phyloP scores from a whole-genome alignment of 2,113 vertebrate genomes.

The Romanogobio albipinnatus region DNA sequence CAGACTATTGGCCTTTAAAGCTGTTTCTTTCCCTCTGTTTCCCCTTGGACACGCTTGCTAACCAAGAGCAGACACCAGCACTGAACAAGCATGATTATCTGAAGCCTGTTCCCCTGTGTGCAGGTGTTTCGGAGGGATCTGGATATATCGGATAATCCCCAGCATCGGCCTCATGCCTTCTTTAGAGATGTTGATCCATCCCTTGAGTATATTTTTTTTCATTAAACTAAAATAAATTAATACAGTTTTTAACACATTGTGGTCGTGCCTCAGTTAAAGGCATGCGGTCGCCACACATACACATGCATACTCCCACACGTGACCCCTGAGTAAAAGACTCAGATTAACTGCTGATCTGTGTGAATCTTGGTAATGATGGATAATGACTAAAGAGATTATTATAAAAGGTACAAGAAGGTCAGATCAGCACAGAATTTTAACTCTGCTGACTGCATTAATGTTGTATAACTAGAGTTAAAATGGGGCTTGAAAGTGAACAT shows the following conservation, averaged over 20 bases:
- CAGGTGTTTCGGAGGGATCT: slow-evolving; percentile 61
- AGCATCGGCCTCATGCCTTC: neutral
- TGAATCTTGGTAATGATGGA: slow-evolving; percentile 14
- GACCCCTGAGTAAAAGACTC: neutral
- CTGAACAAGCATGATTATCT: slow-evolving; percentile 77
- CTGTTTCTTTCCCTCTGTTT: slow-evolving; percentile 59
- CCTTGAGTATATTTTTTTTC: neutral
- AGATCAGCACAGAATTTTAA: slow-evolving; percentile 1
- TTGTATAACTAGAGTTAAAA: neutral
- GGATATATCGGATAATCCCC: slow-evolving; percentile 71
- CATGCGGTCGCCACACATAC: neutral
- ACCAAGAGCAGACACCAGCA: slow-evolving; percentile 73
- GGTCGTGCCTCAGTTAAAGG: slow-evolving; percentile 8
- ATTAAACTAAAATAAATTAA: neutral
- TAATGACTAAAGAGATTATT: slow-evolving; percentile 43
- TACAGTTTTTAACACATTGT: neutral
- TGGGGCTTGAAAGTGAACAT: neutral
- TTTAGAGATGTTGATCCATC: slow-evolving; percentile 7
- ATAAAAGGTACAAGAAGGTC: slow-evolving; percentile 42
- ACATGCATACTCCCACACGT: slow-evolving; percentile 20
- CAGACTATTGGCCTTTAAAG: slow-evolving; percentile 71
- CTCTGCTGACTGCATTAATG: slow-evolving; percentile 31
- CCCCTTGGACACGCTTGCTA: slow-evolving; percentile 70
- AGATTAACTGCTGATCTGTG: slow-evolving; percentile 24
- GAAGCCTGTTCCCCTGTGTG: slow-evolving; percentile 67